Conservation (phyloP, 92 coral and sea anemone genomes). For the Phenganax subtilis region DNA sequence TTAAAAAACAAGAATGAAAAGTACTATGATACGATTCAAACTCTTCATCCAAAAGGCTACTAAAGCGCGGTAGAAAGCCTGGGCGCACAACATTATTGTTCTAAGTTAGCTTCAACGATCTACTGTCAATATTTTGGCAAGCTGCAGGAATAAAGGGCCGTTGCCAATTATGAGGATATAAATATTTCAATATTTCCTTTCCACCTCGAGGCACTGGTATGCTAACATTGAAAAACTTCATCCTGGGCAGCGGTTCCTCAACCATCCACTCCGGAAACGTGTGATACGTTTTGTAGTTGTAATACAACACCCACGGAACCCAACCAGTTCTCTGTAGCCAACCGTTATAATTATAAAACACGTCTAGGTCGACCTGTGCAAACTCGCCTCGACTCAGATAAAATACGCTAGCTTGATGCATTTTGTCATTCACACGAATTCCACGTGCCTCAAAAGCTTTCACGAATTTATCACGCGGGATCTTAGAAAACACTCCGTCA, state of each 20-base stretch:
- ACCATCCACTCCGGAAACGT: slow-evolving; percentile 29
- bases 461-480: slow-evolving; percentile 25
- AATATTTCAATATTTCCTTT: slow-evolving; percentile 19
- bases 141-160: slow-evolving; percentile 33
- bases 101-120: not conserved
- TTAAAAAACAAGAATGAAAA: too few relatives aligned
- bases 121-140: not conserved
- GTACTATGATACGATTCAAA: too few relatives aligned
- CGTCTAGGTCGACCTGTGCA: slow-evolving; percentile 34
- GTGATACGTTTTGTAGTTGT: slow-evolving; percentile 25
- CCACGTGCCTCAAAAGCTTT: slow-evolving; percentile 28
- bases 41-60: too few relatives aligned
- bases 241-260: slow-evolving; percentile 18
- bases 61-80: not conserved
- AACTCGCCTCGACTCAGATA: slow-evolving; percentile 29
- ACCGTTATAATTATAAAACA: slow-evolving; percentile 34
- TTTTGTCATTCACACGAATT: slow-evolving; percentile 18
- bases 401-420: slow-evolving; percentile 3
- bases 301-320: slow-evolving; percentile 20
- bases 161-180: slow-evolving; percentile 31
- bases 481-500: slow-evolving; percentile 5
- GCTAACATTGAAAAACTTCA: slow-evolving; percentile 17
- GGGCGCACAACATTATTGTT: not conserved
- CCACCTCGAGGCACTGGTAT: slow-evolving; percentile 31
- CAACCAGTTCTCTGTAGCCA: slow-evolving; percentile 29